A percentile compares a stretch with the other conserved stretches of the same genome.
Evolutionary conservation across 2,113 vertebrate genomes (phyloP).

Genomic region (Centropristis striata): DNA sequence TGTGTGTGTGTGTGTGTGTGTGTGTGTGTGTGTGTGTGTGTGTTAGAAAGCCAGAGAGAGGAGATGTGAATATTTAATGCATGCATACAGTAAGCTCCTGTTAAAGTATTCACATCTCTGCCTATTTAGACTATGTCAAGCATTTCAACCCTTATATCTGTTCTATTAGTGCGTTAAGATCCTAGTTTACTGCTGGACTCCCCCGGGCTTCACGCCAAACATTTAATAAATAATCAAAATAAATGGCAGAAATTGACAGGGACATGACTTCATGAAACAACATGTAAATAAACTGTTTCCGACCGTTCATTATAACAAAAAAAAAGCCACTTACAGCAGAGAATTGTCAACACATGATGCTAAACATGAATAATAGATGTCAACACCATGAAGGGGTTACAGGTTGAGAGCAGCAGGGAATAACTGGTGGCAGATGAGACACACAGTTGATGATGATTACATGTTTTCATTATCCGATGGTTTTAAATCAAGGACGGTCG

Average conservation of each 20-base stretch:
- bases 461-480: slow-evolving; percentile 77
- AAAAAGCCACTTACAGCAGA: not conserved
- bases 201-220: not conserved
- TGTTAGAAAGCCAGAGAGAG: not conserved
- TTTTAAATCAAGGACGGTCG: slow-evolving; percentile 67
- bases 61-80: slow-evolving; percentile 49
- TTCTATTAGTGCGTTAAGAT: slow-evolving; percentile 24
- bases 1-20: not conserved
- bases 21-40: slow-evolving; percentile 23
- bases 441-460: slow-evolving; percentile 55
- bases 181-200: not conserved
- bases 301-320: not conserved
- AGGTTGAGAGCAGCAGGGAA: slow-evolving; percentile 46
- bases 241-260: not conserved
- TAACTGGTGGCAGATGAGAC: slow-evolving; percentile 47
- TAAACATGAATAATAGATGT: slow-evolving; percentile 13
- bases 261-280: not conserved
- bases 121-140: slow-evolving; percentile 20
- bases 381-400: slow-evolving; percentile 9
- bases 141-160: slow-evolving; percentile 25
- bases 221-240: slow-evolving; percentile 7
- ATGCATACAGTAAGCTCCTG: slow-evolving; percentile 21
- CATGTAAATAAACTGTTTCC: not conserved
- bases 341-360: slow-evolving; percentile 12
- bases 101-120: slow-evolving; percentile 14